Evolutionary conservation across 2,797 vertebrate species (phyloP).

Genomic region (Astyanax mexicanus): DNA sequence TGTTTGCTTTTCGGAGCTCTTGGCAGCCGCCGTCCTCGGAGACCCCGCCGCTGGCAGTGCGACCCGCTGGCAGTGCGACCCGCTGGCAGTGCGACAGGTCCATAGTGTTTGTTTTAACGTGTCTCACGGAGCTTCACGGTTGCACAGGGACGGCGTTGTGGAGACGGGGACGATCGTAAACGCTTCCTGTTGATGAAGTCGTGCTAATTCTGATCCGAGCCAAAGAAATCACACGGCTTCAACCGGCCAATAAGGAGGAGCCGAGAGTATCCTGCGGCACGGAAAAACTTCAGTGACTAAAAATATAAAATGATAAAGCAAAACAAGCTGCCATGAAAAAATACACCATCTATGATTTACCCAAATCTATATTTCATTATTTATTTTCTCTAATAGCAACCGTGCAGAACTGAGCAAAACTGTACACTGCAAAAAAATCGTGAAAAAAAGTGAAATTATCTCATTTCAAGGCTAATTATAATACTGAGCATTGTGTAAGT

Average conservation of each 20-base stretch:
- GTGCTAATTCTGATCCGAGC: slow-evolving; percentile 49
- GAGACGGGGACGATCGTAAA: slow-evolving; percentile 64
- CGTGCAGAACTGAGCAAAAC: too few relatives aligned
- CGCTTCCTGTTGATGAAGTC: slow-evolving; percentile 60
- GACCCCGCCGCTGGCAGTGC: slow-evolving; percentile 67
- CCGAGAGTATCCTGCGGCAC: slow-evolving; percentile 43
- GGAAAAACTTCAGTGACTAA: neutral
- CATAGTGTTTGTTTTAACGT: slow-evolving; percentile 67
- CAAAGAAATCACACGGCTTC: slow-evolving; percentile 19
- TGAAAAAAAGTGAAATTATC: too few relatives aligned
- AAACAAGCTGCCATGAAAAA: neutral
- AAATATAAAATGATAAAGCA: neutral
- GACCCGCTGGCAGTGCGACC: slow-evolving; percentile 65
- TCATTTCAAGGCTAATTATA: too few relatives aligned
- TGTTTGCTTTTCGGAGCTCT: slow-evolving; percentile 77
- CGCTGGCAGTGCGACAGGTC: slow-evolving; percentile 61
- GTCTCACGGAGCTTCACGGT: slow-evolving; percentile 48
- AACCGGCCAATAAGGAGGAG: slow-evolving; percentile 9
- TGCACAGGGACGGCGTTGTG: slow-evolving; percentile 71
- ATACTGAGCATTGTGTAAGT: too few relatives aligned
- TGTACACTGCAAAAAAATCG: too few relatives aligned
- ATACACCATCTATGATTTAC: too few relatives aligned
- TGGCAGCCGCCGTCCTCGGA: slow-evolving; percentile 58
- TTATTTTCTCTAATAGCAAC: too few relatives aligned
- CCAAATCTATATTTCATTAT: too few relatives aligned